A percentile compares a stretch with the other conserved stretches of the same genome.
These are phyloP conservation scores for Pseudopleuronectes americanus DNA, from an alignment of 2,797 vertebrate species.

Conservation along the genomic window DNA sequence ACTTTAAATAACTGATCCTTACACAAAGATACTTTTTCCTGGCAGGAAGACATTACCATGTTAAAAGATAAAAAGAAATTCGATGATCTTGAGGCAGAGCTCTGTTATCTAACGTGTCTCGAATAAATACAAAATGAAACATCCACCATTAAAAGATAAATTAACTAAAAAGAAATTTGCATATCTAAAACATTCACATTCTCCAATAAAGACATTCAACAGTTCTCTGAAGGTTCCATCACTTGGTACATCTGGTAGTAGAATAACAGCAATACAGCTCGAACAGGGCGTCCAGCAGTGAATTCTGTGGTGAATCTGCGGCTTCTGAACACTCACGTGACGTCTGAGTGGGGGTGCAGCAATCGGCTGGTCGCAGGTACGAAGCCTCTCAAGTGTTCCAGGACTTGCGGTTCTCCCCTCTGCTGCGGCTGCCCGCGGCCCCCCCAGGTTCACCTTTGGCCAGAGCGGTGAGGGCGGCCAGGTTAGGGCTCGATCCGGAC, in stretches of 20 bases:
- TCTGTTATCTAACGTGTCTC: background rate
- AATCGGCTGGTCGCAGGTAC: background rate
- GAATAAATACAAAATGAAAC: slow-evolving; percentile 28
- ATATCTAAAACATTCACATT: slow-evolving; percentile 25
- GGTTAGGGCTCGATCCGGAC: slow-evolving; percentile 83
- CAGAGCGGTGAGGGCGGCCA: slow-evolving; percentile 80
- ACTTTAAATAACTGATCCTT: too few relatives aligned
- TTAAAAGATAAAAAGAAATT: background rate
- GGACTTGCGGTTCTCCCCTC: slow-evolving; percentile 76
- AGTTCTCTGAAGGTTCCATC: background rate
- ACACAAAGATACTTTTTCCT: background rate
- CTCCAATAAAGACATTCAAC: slow-evolving; percentile 26
- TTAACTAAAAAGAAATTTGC: background rate
- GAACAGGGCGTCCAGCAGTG: background rate
- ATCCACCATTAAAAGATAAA: slow-evolving; percentile 4
- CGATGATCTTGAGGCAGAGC: slow-evolving; percentile 12
- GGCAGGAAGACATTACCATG: background rate
- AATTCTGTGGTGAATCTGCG: background rate
- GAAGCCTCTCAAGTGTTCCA: slow-evolving; percentile 72
- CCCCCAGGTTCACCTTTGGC: slow-evolving; percentile 76
- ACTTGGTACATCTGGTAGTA: background rate
- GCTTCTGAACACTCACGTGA: background rate
- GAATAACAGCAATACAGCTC: background rate
- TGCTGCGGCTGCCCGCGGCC: slow-evolving; percentile 22
- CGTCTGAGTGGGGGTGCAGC: background rate